These are phyloP conservation scores for Diadegma fenestrale DNA, from an alignment of 2,888 invertebrate species.

Conservation along the genomic window DNA sequence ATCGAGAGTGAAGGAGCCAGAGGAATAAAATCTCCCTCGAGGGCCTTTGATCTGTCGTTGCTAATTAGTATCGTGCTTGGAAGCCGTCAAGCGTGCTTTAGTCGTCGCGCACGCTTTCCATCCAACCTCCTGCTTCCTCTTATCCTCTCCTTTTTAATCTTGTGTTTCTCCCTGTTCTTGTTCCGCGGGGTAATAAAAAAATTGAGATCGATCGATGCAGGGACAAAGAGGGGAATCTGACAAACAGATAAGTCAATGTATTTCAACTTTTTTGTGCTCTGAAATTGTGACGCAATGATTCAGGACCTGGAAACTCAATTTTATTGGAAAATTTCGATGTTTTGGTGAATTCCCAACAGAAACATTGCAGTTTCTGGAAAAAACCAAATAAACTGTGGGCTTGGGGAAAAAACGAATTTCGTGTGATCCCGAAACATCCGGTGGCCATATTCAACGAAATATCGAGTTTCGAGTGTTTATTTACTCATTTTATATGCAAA, in stretches of 20 bases:
- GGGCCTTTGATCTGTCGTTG: conserved; percentile 72
- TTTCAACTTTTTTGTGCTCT: neutral
- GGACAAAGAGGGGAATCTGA: neutral
- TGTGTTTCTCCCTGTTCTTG: conserved; percentile 8
- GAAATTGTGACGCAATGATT: neutral
- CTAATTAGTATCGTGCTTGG: conserved; percentile 72
- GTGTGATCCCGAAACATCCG: neutral
- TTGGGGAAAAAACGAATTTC: neutral
- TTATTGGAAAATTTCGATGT: no score
- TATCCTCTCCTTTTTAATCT: conserved; percentile 36
- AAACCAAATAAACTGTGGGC: no score
- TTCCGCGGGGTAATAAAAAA: conserved; percentile 32
- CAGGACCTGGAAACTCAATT: neutral
- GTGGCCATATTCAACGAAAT: no score
- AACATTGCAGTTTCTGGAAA: no score
- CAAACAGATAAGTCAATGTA: neutral
- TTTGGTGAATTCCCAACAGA: no score
- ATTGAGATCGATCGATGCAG: conserved; percentile 19
- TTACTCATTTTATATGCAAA: neutral
- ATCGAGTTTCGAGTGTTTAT: neutral
- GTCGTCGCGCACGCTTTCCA: conserved; percentile 61
- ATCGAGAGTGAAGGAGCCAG: conserved; percentile 53
- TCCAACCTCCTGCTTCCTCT: conserved; percentile 52
- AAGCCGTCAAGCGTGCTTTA: conserved; percentile 67
- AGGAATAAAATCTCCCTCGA: conserved; percentile 66